These are phyloP conservation scores for Amia ocellicauda DNA, from an alignment of 2,113 vertebrate genomes.

Conservation along the genomic window DNA sequence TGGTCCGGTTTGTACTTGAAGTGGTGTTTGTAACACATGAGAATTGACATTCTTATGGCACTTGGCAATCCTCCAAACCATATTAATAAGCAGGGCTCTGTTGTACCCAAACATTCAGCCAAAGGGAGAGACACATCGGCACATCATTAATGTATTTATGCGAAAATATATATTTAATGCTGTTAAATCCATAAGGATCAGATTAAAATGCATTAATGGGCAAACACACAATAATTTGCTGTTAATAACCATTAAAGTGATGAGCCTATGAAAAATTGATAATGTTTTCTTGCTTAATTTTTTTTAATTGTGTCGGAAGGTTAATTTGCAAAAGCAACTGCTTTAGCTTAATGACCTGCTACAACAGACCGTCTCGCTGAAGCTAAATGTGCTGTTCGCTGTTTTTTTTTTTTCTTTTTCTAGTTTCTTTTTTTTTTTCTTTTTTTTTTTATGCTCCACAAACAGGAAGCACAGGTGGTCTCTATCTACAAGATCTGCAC, in stretches of 20 bases:
- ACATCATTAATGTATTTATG: conserved; percentile 69
- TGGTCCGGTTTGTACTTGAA: neutral
- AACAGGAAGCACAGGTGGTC: too few relatives aligned
- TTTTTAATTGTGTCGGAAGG: conserved; percentile 53
- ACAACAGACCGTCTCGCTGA: conserved; percentile 14
- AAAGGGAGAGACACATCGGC: conserved; percentile 38
- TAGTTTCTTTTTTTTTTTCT: too few relatives aligned
- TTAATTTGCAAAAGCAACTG: conserved; percentile 53
- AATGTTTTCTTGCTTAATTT: conserved; percentile 59
- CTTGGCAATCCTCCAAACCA: conserved; percentile 34
- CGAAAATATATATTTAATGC: conserved; percentile 71
- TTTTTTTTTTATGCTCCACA: too few relatives aligned
- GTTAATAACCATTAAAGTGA: conserved; percentile 64
- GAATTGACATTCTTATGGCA: neutral
- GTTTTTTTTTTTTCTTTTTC: too few relatives aligned
- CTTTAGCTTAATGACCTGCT: conserved; percentile 21
- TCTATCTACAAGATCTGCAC: too few relatives aligned
- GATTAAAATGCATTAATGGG: conserved; percentile 65
- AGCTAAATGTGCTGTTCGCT: too few relatives aligned
- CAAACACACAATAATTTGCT: conserved; percentile 52
- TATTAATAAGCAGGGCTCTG: conserved; percentile 42
- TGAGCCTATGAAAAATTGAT: conserved; percentile 65
- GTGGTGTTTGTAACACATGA: conserved; percentile 5
- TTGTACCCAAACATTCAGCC: conserved; percentile 39
- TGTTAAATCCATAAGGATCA: conserved; percentile 67